Evolutionary conservation across 2,797 vertebrate genomes (phyloP), one percentile per base, ranked within the genome.

Genomic region (Sylvilagus floridanus): DNA sequence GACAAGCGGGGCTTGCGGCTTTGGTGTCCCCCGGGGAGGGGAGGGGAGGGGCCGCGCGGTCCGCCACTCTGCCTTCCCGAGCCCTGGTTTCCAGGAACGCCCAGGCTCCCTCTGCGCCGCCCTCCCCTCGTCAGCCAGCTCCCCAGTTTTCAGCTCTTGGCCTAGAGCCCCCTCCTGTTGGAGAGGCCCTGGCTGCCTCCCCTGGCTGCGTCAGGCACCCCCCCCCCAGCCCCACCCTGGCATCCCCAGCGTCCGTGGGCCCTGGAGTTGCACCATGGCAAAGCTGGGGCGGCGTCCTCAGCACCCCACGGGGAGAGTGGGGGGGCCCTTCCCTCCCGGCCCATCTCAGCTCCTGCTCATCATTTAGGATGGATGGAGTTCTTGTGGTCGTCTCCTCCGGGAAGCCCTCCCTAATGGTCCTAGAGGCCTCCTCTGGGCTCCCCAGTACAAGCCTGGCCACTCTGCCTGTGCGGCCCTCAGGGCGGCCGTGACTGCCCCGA

Each of bases 371-470:
- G 32, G 50, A 50, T 37, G 37, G 37, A 37, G 62, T 28, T 50
- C 35, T 32, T 42, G 50, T 50, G 73, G 16, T 28, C 37, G 71
- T 42, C 79, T 85, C 84, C 76, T 86, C 78, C 75, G 79, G 62
- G 75, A 94, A 86, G 75, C 12, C 85, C 35, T 71, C 84, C 54
- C 17, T 71, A 86, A 85, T 93, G 91, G 30, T 50, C 24, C 57
- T 69, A 81, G n/a, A 84, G 13, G 54, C 50, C 93, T 75, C 42
- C 14, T 37, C 47, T 9, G 65, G 62, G 84, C 50, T 85, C 85
- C 42, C 37, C 4, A 24, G 1, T 7, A 9, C 4, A 69, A 42
- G 81, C 35, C 63, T 50, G 78, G 50, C 32, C 3, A 3, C 32
- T 32, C 19, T 24, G 57, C 13, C 35, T 21, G 19, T 28, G 77